Evolutionary conservation across 2,797 vertebrate species (phyloP).

Genomic region (Pantherophis alleghaniensis): DNA sequence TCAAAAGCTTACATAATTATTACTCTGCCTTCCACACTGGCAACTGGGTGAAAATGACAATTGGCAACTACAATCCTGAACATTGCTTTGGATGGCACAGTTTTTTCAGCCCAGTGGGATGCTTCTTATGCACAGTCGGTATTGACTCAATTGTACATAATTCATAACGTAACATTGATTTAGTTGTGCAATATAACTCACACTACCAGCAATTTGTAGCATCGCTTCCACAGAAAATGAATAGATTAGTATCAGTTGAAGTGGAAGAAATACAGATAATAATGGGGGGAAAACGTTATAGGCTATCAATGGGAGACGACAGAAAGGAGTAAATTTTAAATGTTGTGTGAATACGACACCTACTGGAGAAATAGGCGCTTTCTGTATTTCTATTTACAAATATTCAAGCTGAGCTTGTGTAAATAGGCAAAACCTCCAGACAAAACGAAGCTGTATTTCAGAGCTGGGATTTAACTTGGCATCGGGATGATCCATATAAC

Average conservation of each 20-base stretch:
- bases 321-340: neutral
- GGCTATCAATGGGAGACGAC: neutral
- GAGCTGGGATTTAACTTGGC: neutral
- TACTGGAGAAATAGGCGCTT: neutral
- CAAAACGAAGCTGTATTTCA: neutral
- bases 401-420: neutral
- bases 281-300: neutral
- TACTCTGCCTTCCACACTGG: neutral
- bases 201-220: neutral
- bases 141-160: neutral
- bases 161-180: neutral
- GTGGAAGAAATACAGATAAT: neutral
- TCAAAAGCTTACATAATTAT: neutral
- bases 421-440: neutral
- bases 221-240: neutral
- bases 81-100: neutral
- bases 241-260: neutral
- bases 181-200: neutral
- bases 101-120: neutral
- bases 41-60: neutral
- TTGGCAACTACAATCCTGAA: neutral
- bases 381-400: neutral
- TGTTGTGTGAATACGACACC: neutral
- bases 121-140: neutral
- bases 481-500: neutral